A percentile compares a stretch with the other conserved stretches of the same genome.
Conservation (phyloP, 37 sponge, comb jelly and placozoan genomes). For the Ephydatia muelleri region DNA sequence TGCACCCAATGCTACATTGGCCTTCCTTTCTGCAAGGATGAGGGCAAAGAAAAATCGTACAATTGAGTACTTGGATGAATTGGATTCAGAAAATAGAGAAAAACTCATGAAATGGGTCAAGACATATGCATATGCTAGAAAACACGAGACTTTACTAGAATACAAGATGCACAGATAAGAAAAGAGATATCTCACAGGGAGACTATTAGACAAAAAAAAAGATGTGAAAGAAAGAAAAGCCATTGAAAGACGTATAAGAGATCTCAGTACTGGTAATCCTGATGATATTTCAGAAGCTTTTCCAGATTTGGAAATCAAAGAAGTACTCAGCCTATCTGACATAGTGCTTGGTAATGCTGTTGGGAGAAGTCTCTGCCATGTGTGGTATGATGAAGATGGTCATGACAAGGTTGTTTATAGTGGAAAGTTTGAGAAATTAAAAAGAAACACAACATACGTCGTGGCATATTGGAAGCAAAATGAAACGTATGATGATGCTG, state of each 20-base stretch:
- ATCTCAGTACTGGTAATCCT: neutral
- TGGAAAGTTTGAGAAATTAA: neutral
- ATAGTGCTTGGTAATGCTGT: neutral
- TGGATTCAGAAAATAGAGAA: neutral
- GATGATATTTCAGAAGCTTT: neutral
- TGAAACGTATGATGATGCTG: constrained; percentile 1
- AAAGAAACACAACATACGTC: neutral
- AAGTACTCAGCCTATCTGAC: neutral
- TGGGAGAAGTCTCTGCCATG: neutral
- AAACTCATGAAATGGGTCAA: neutral
- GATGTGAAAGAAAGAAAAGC: neutral
- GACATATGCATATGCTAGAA: neutral
- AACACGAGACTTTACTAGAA: neutral
- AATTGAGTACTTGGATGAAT: neutral
- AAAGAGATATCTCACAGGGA: neutral
- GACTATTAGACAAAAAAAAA: neutral
- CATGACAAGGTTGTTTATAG: neutral
- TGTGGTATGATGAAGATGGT: neutral
- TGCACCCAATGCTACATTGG: no score
- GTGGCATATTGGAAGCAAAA: neutral
- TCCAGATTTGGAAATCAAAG: neutral
- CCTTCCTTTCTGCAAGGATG: neutral
- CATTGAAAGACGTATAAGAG: neutral
- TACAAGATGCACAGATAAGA: neutral
- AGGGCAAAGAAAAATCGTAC: neutral